A percentile compares a stretch with the other conserved stretches of the same genome.
Evolutionary conservation across 2,113 vertebrate species (phyloP).

Genomic region (Oceanites oceanicus): DNA sequence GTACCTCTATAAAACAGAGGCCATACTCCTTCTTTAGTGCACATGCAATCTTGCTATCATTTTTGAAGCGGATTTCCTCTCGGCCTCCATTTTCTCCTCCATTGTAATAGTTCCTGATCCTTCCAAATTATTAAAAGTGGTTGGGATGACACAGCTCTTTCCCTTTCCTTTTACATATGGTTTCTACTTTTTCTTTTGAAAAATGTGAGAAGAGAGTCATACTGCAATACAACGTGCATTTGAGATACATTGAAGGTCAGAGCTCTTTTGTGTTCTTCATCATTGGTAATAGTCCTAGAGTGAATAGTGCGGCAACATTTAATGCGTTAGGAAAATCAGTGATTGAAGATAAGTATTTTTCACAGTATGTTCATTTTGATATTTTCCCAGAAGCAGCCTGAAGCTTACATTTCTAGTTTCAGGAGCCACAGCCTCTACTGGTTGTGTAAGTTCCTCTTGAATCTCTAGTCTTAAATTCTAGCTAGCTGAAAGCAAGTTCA

Average conservation of each 20-base stretch:
- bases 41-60: fast-evolving
- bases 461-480: not conserved
- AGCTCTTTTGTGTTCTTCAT: not conserved
- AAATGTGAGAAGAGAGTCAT: fast-evolving
- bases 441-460: not conserved
- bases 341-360: not conserved
- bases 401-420: not conserved
- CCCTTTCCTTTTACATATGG: not conserved
- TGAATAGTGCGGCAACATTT: not conserved
- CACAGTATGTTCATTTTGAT: not conserved
- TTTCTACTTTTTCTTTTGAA: not conserved
- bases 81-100: not conserved
- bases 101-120: not conserved
- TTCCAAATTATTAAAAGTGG: not conserved
- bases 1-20: not conserved
- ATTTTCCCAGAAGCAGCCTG: not conserved
- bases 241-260: not conserved
- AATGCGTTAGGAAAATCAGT: not conserved
- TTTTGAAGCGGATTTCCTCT: not conserved
- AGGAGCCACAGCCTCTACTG: not conserved
- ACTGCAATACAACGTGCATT: no score
- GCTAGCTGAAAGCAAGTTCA: not conserved
- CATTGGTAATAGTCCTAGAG: not conserved
- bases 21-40: not conserved
- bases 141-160: not conserved